phyloP scores from a whole-genome alignment of 2,113 vertebrate species.

The Strix aluco region DNA sequence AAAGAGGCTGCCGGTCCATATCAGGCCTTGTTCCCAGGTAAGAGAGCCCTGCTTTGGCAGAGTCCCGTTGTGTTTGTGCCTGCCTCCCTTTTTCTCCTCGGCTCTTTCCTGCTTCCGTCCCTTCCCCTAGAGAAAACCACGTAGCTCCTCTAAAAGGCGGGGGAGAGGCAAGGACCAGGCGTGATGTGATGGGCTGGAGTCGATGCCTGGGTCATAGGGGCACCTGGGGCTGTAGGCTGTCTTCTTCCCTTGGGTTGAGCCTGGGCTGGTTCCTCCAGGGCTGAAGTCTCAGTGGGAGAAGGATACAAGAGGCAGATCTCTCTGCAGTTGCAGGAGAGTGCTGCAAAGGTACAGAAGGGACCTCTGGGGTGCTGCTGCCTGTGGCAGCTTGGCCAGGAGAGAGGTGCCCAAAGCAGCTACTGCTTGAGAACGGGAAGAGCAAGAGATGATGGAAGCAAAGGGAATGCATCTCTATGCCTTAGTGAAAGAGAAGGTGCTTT shows the following conservation, averaged over 20 bases:
- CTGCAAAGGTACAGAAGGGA: not conserved
- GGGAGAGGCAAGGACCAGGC: not conserved
- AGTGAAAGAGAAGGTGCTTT: not conserved
- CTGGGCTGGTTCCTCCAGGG: constrained; percentile 11
- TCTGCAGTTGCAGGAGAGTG: not conserved
- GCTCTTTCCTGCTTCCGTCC: constrained; percentile 57
- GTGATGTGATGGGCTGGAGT: not conserved
- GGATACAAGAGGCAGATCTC: not conserved
- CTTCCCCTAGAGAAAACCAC: not conserved
- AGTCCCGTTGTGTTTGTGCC: constrained; percentile 14
- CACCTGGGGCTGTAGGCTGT: not conserved
- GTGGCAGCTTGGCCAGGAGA: not conserved
- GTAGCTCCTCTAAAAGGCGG: not conserved
- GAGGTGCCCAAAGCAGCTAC: not conserved
- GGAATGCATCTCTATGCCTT: not conserved
- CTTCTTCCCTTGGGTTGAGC: not conserved
- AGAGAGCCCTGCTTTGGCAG: constrained; percentile 58
- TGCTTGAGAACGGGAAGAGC: not conserved
- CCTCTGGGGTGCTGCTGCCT: not conserved
- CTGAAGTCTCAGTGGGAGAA: not conserved
- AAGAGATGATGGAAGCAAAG: not conserved
- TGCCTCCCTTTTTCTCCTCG: constrained; percentile 16
- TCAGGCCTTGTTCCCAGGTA: constrained; percentile 86
- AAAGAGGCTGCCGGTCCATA: constrained; percentile 80
- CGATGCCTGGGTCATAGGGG: fast-evolving